phyloP scores from a whole-genome alignment of 2,888 invertebrate species.

The Amiota minor region DNA sequence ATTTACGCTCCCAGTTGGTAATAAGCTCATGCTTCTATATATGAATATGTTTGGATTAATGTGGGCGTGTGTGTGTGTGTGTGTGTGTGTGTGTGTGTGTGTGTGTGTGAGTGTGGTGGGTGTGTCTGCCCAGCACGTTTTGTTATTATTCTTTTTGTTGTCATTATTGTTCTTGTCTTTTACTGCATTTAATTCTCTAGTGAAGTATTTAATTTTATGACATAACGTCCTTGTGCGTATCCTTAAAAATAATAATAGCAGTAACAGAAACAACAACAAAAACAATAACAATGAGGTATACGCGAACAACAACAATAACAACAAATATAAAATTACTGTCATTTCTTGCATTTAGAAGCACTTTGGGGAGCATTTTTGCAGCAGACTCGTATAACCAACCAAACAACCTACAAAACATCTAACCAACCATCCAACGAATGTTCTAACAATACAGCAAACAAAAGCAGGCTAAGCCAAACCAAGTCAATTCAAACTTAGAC shows the following conservation, averaged over 20 bases:
- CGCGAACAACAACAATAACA: constrained; percentile 50
- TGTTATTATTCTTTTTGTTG: too few species aligned
- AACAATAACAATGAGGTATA: constrained; percentile 29
- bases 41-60: constrained; percentile 16
- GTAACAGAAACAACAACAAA: constrained; percentile 32
- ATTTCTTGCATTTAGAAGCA: constrained; percentile 67
- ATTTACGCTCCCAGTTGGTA: not conserved
- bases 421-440: too few species aligned
- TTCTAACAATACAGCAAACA: too few species aligned
- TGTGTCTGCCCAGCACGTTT: constrained; percentile 48
- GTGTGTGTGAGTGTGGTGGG: constrained; percentile 29
- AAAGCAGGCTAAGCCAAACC: too few species aligned
- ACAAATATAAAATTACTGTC: constrained; percentile 64
- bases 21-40: constrained; percentile 17
- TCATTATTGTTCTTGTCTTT: constrained; percentile 40
- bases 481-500: too few species aligned
- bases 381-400: constrained; percentile 59
- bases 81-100: constrained; percentile 46
- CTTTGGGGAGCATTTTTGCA: constrained; percentile 66
- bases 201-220: constrained; percentile 70
- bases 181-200: constrained; percentile 67
- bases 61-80: constrained; percentile 24
- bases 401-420: not conserved
- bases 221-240: constrained; percentile 58
- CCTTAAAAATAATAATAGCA: constrained; percentile 38